Evolutionary conservation across 2,888 invertebrate genomes (phyloP).

Genomic region (Tinea semifulvella): DNA sequence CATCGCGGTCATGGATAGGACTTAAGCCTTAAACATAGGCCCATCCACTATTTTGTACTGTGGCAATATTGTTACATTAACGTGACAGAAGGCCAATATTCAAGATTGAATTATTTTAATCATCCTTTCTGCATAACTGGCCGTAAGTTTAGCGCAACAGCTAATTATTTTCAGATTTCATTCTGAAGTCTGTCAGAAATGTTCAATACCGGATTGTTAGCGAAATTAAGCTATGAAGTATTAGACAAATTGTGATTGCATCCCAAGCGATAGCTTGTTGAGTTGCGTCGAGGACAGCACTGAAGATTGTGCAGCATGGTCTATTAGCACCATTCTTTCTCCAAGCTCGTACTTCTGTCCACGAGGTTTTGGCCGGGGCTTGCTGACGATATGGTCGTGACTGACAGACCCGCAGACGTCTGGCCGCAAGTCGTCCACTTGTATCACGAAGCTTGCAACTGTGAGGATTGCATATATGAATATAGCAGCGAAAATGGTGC

Average conservation of each 20-base stretch:
- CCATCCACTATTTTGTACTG: no score
- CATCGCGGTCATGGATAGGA: no score
- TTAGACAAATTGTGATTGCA: conserved; percentile 52
- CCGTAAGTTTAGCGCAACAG: no score
- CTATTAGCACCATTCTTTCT: conserved; percentile 45
- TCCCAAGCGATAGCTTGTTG: conserved; percentile 47
- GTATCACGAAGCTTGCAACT: conserved; percentile 44
- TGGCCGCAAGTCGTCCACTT: neutral
- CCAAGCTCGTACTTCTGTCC: conserved; percentile 35
- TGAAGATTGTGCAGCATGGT: conserved; percentile 56
- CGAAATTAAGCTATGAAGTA: no score
- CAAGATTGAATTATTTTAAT: no score
- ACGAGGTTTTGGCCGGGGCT: neutral
- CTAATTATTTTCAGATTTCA: no score
- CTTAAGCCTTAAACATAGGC: no score
- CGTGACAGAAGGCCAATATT: no score
- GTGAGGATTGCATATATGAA: conserved; percentile 57
- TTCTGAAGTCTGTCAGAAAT: no score
- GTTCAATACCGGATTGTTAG: no score
- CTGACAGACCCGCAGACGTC: neutral
- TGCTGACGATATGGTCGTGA: neutral
- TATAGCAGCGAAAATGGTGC: conserved; percentile 44
- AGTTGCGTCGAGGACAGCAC: conserved; percentile 54
- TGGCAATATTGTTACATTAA: no score
- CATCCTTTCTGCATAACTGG: no score